These are phyloP conservation scores for Sceloporus undulatus DNA, from an alignment of 2,113 vertebrate species.

Conservation along the genomic window DNA sequence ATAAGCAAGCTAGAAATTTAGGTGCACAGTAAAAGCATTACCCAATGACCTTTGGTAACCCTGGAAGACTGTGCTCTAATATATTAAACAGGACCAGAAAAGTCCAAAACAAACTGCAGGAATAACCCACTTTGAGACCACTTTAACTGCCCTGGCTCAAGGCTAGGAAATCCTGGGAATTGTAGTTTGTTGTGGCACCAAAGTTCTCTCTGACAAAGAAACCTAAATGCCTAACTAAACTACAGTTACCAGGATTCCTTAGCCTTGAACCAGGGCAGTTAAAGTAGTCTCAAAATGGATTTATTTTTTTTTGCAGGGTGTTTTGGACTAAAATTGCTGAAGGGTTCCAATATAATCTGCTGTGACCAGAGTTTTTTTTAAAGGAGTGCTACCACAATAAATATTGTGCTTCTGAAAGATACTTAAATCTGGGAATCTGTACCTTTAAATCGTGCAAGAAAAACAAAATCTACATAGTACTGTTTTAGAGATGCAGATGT, in stretches of 20 bases:
- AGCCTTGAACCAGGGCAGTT: too few relatives aligned
- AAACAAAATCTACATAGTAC: neutral
- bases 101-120: too few relatives aligned
- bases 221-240: too few relatives aligned
- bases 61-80: neutral
- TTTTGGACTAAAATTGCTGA: neutral
- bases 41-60: neutral
- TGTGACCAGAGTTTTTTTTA: neutral
- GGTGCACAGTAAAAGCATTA: neutral
- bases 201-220: too few relatives aligned
- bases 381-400: neutral
- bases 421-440: conserved; percentile 8
- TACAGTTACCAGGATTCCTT: too few relatives aligned
- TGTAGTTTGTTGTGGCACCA: too few relatives aligned
- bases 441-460: neutral
- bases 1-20: neutral
- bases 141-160: too few relatives aligned
- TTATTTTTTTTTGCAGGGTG: too few relatives aligned
- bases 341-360: neutral
- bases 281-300: too few relatives aligned
- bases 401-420: neutral
- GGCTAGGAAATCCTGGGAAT: too few relatives aligned
- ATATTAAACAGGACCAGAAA: neutral
- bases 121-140: too few relatives aligned
- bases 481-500: neutral